Conservation (phyloP, 2,888 invertebrate genomes). For the Trichacis sp. region DNA sequence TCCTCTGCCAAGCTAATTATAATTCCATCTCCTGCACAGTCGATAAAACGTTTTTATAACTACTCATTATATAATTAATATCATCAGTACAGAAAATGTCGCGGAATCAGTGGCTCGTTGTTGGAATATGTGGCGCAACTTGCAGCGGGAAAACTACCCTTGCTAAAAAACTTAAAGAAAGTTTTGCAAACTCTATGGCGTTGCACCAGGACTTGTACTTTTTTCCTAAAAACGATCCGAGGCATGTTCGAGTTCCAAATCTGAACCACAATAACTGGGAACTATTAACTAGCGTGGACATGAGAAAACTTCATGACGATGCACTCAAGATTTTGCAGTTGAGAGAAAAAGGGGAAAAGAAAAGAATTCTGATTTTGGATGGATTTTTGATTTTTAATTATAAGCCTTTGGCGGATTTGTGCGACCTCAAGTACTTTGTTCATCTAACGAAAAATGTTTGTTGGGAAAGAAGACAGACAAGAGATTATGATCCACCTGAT, state of each 20-base stretch:
- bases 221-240: slow-evolving; percentile 75
- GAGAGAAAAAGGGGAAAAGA: slow-evolving; percentile 58
- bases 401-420: slow-evolving; percentile 76
- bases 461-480: slow-evolving; percentile 72
- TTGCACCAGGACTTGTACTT: slow-evolving; percentile 85
- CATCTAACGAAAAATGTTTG: slow-evolving; percentile 79
- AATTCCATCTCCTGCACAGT: too few species aligned
- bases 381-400: slow-evolving; percentile 83
- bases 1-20: too few species aligned
- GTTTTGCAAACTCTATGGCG: slow-evolving; percentile 68
- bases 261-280: slow-evolving; percentile 85
- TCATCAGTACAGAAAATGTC: slow-evolving; percentile 29
- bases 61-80: too few species aligned
- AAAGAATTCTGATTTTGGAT: slow-evolving; percentile 76
- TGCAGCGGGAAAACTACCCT: slow-evolving; percentile 87
- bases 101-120: slow-evolving; percentile 72
- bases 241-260: slow-evolving; percentile 75
- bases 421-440: slow-evolving; percentile 81
- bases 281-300: slow-evolving; percentile 78
- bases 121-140: slow-evolving; percentile 85
- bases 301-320: slow-evolving; percentile 78
- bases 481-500: slow-evolving; percentile 89
- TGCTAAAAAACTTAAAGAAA: slow-evolving; percentile 71
- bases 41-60: too few species aligned
- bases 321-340: slow-evolving; percentile 64